phyloP scores from a whole-genome alignment of 2,797 vertebrate genomes.

The Microchirus variegatus region DNA sequence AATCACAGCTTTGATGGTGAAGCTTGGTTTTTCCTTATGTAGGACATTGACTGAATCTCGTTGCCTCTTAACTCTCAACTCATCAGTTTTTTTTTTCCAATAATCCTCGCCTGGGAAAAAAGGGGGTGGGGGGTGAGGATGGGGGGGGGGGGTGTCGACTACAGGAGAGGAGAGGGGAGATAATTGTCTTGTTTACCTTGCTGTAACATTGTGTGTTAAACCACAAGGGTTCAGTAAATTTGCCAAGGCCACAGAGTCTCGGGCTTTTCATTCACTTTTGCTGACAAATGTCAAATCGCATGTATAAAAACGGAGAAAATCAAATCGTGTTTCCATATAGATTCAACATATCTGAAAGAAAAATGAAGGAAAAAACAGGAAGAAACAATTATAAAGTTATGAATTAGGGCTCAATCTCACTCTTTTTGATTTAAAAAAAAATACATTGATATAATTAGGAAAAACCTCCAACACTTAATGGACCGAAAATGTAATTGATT shows the following conservation, averaged over 20 bases:
- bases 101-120: slow-evolving; percentile 6
- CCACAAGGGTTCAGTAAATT: slow-evolving; percentile 49
- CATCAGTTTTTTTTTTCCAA: slow-evolving; percentile 18
- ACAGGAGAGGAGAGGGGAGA: slow-evolving; percentile 5
- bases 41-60: not conserved
- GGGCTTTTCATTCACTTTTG: slow-evolving; percentile 45
- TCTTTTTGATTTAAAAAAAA: too few relatives aligned
- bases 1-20: slow-evolving; percentile 42
- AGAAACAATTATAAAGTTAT: not conserved
- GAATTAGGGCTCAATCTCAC: too few relatives aligned
- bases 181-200: slow-evolving; percentile 61
- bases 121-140: too few relatives aligned
- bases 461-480: too few relatives aligned
- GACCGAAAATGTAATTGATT: too few relatives aligned
- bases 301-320: too few relatives aligned
- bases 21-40: slow-evolving; percentile 11
- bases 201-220: slow-evolving; percentile 38
- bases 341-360: slow-evolving; percentile 27
- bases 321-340: slow-evolving; percentile 39
- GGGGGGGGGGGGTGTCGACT: not conserved
- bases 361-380: not conserved
- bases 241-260: slow-evolving; percentile 48
- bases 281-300: slow-evolving; percentile 54
- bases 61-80: slow-evolving; percentile 25
- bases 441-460: too few relatives aligned